Conservation (phyloP, 2,888 invertebrate species). For the Trisateles emortualis region DNA sequence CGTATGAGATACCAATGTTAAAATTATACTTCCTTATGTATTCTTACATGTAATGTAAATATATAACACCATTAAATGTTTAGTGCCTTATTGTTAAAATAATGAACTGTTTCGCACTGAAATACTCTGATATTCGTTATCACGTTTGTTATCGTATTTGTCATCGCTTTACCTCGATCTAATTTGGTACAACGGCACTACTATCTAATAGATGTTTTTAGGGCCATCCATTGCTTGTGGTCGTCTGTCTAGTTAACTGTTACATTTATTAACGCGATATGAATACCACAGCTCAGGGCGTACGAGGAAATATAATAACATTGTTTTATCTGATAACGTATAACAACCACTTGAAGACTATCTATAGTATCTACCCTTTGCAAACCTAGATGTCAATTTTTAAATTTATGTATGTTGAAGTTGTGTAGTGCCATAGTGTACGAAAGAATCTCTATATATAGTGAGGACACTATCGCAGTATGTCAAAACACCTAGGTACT, state of each 20-base stretch:
- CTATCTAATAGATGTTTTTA: conserved; percentile 51
- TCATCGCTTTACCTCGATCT: conserved; percentile 75
- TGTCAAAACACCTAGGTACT: too few species aligned
- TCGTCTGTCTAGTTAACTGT: conserved; percentile 33
- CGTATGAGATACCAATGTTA: conserved; percentile 43
- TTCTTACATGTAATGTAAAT: conserved; percentile 23
- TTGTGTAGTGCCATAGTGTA: too few species aligned
- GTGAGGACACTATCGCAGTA: too few species aligned
- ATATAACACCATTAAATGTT: conserved; percentile 27
- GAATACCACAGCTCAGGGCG: conserved; percentile 28
- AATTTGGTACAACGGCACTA: conserved; percentile 62
- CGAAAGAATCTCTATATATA: too few species aligned
- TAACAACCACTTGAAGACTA: not conserved
- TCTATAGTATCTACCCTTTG: not conserved
- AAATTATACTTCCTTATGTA: conserved; percentile 50
- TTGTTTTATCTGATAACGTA: not conserved
- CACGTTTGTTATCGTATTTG: conserved; percentile 65
- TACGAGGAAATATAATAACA: conserved; percentile 12
- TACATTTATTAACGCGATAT: conserved; percentile 23
- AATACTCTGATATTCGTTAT: conserved; percentile 64
- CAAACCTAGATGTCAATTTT: not conserved
- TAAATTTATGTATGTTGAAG: not conserved
- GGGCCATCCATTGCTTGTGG: conserved; percentile 43
- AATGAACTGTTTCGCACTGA: conserved; percentile 56
- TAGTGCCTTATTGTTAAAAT: conserved; percentile 30